Conservation (phyloP, 1,140 invertebrate genomes). For the Bombus breviceps region DNA sequence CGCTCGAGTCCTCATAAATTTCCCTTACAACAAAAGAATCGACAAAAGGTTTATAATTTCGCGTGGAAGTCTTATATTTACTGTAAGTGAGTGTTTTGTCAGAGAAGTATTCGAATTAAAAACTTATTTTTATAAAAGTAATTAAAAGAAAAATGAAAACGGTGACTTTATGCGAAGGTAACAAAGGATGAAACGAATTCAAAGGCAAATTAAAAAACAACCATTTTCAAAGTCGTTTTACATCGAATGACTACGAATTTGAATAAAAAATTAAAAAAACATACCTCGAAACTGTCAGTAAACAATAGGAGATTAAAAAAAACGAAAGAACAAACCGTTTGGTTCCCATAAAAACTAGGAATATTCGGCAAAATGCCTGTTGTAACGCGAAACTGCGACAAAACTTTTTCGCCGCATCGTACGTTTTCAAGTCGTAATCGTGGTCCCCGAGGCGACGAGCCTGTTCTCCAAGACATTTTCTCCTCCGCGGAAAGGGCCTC, state of each 20-base stretch:
- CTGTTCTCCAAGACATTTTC: slow-evolving; percentile 62
- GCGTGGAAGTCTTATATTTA: background rate
- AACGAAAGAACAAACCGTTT: background rate
- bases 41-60: background rate
- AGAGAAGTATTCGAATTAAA: background rate
- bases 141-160: background rate
- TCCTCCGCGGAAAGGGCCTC: slow-evolving; percentile 51
- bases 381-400: background rate
- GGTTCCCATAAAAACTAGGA: background rate
- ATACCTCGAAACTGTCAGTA: background rate
- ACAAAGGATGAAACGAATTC: background rate
- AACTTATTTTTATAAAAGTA: background rate
- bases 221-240: background rate
- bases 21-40: background rate
- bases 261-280: background rate
- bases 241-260: background rate
- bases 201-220: background rate
- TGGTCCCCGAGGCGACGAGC: background rate
- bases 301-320: background rate
- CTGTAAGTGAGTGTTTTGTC: background rate
- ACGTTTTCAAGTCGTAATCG: background rate
- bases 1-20: background rate
- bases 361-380: background rate
- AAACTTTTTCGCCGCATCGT: slow-evolving; percentile 14
- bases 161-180: background rate